These are phyloP conservation scores for Litoditis marina DNA, from an alignment of 2,888 invertebrate species.

Conservation along the genomic window DNA sequence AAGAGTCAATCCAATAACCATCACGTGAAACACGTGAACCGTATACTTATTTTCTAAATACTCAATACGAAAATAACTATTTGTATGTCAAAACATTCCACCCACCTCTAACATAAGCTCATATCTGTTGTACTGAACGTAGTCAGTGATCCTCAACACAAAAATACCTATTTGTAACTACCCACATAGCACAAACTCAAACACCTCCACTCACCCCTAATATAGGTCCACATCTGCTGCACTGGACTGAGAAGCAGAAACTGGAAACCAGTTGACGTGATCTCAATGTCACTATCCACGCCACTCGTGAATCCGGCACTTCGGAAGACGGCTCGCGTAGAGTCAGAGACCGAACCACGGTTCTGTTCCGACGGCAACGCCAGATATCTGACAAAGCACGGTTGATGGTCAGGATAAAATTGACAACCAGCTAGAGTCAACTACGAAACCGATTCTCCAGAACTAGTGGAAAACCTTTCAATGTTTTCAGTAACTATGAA, in stretches of 20 bases:
- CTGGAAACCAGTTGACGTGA: constrained; percentile 79
- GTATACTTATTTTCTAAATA: background rate
- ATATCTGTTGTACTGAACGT: constrained; percentile 87
- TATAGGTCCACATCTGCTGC: constrained; percentile 93
- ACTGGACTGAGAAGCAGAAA: constrained; percentile 88
- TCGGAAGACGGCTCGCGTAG: constrained; percentile 86
- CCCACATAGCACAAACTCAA: no score
- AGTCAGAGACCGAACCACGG: constrained; percentile 64
- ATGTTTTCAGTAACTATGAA: no score
- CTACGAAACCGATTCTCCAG: no score
- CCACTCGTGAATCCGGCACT: constrained; percentile 87
- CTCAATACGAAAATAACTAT: background rate
- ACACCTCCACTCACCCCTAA: constrained; percentile 69
- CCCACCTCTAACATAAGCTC: constrained; percentile 88
- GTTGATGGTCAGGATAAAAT: background rate
- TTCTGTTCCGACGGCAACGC: constrained; percentile 54
- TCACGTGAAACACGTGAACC: no score
- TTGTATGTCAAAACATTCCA: no score
- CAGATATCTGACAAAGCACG: constrained; percentile 48
- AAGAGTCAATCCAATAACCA: no score
- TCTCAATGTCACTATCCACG: constrained; percentile 43
- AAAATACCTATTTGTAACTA: no score
- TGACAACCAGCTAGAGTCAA: no score
- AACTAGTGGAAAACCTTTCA: no score
- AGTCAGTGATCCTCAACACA: constrained; percentile 66